Conservation (phyloP, 2,113 vertebrate genomes). For the Hippopotamus amphibius region DNA sequence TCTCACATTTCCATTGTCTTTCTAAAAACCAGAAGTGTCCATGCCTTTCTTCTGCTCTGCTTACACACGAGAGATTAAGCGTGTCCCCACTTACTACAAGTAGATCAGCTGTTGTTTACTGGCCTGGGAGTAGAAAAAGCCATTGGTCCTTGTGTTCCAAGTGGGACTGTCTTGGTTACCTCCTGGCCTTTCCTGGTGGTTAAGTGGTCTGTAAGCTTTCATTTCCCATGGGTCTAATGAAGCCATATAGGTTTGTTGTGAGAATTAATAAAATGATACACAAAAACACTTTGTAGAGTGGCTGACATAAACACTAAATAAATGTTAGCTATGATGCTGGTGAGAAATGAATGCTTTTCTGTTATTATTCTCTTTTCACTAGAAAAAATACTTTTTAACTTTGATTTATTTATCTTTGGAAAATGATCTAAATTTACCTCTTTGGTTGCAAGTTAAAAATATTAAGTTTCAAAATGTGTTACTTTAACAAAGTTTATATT, state of each 20-base stretch:
- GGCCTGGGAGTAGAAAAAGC: background rate
- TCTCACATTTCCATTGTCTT: background rate
- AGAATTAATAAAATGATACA: background rate
- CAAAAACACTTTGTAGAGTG: background rate
- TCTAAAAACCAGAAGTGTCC: background rate
- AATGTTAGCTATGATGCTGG: background rate
- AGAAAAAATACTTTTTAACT: background rate
- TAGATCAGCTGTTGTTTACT: too few relatives aligned
- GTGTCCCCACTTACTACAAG: too few relatives aligned
- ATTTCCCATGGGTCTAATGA: background rate
- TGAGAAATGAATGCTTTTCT: background rate
- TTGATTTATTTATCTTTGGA: background rate
- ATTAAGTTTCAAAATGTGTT: background rate
- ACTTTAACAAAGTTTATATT: background rate
- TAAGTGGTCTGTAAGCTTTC: background rate
- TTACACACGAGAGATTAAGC: background rate
- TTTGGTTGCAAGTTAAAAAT: background rate
- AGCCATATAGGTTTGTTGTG: background rate
- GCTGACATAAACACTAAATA: background rate
- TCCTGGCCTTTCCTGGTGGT: background rate
- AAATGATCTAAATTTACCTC: background rate
- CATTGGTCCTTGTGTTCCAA: background rate
- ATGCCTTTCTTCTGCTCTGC: background rate
- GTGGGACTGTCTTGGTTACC: background rate
- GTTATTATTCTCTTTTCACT: background rate